Evolutionary conservation across 1,140 invertebrate genomes (phyloP).

Genomic region (Caligus rogercresseyi): DNA sequence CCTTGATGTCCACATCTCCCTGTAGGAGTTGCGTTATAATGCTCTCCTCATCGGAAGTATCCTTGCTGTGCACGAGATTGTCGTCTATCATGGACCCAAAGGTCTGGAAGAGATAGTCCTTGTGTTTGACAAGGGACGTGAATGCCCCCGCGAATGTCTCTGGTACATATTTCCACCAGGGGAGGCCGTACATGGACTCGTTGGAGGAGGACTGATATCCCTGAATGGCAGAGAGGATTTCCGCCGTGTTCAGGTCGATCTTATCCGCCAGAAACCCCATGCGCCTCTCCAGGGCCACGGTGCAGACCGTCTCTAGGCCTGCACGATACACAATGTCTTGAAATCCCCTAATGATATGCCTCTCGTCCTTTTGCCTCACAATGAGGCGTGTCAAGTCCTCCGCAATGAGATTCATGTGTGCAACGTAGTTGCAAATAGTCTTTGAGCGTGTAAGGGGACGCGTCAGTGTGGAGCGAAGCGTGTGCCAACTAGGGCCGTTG

Average conservation of each 20-base stretch:
- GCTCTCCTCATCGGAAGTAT: slow-evolving; percentile 25
- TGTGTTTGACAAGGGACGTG: slow-evolving; percentile 45
- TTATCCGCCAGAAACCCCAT: slow-evolving; percentile 53
- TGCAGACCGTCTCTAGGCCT: slow-evolving; percentile 42
- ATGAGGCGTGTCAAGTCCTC: slow-evolving; percentile 52
- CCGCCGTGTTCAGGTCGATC: slow-evolving; percentile 27
- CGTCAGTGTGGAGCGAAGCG: slow-evolving; percentile 50
- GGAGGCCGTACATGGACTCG: slow-evolving; percentile 46
- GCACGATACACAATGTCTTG: slow-evolving; percentile 52
- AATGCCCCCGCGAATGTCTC: slow-evolving; percentile 42
- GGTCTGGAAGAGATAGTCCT: slow-evolving; percentile 35
- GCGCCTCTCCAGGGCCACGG: slow-evolving; percentile 49
- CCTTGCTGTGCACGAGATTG: slow-evolving; percentile 43
- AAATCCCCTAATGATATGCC: slow-evolving; percentile 37
- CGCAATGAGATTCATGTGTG: slow-evolving; percentile 50
- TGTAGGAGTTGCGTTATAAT: slow-evolving; percentile 7
- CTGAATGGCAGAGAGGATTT: slow-evolving; percentile 27
- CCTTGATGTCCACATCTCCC: slow-evolving; percentile 44
- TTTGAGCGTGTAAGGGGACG: slow-evolving; percentile 52
- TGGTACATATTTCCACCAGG: slow-evolving; percentile 59
- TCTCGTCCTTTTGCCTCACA: slow-evolving; percentile 30
- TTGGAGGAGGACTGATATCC: slow-evolving; percentile 28
- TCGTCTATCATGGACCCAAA: slow-evolving; percentile 28
- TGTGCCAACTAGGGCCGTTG: slow-evolving; percentile 45
- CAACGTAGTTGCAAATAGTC: slow-evolving; percentile 54